Conservation (phyloP, 2,113 vertebrate species). For the Eonycteris spelaea region DNA sequence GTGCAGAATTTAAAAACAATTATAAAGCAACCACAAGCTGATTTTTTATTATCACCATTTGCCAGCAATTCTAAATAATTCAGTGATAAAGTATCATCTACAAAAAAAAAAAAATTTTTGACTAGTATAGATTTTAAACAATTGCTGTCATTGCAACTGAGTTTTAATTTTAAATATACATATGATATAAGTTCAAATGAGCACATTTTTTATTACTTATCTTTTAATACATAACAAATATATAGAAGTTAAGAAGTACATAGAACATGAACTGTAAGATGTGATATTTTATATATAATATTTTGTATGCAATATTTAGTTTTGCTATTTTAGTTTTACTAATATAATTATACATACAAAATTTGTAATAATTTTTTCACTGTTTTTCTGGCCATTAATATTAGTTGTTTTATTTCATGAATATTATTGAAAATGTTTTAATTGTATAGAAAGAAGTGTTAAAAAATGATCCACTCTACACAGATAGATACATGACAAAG, state of each 20-base stretch:
- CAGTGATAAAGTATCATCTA: neutral
- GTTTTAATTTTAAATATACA: neutral
- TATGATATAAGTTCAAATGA: neutral
- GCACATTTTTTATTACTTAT: neutral
- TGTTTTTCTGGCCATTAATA: neutral
- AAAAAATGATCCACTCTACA: neutral
- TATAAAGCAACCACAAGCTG: neutral
- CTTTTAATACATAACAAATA: neutral
- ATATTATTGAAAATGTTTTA: neutral
- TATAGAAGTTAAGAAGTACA: neutral
- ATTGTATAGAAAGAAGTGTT: neutral
- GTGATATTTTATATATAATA: neutral
- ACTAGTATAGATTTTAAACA: neutral
- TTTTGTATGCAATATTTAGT: neutral
- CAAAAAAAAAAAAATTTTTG: neutral
- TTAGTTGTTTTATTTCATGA: neutral
- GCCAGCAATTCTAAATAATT: neutral
- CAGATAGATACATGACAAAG: neutral
- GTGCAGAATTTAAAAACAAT: neutral
- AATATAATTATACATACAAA: neutral
- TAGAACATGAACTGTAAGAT: neutral
- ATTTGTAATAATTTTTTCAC: neutral
- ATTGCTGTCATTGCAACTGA: neutral
- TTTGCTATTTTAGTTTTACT: constrained; percentile 25
- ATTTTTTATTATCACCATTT: neutral